A percentile compares a stretch with the other conserved stretches of the same genome.
phyloP scores from a whole-genome alignment of 1,140 invertebrate genomes.

The Drosophila ogumai region DNA sequence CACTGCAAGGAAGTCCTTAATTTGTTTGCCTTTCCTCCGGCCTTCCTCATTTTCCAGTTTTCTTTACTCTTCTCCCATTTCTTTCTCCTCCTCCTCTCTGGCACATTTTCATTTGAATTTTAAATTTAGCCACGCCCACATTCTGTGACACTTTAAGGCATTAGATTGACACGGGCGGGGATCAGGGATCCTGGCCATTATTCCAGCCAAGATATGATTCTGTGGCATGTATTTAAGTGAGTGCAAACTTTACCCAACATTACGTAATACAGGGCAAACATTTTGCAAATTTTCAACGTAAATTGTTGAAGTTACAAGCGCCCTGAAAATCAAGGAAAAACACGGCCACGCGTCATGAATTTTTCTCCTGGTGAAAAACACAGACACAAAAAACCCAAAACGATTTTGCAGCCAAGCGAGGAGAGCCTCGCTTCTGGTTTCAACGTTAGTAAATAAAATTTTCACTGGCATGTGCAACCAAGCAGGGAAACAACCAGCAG shows the following conservation, averaged over 20 bases:
- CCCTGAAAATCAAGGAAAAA: slow-evolving; percentile 21
- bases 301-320: slow-evolving; percentile 65
- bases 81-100: not conserved
- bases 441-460: slow-evolving; percentile 73
- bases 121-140: slow-evolving; percentile 64
- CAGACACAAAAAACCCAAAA: slow-evolving; percentile 15
- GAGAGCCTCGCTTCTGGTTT: slow-evolving; percentile 21
- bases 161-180: slow-evolving; percentile 65
- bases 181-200: slow-evolving; percentile 31
- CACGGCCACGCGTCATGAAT: slow-evolving; percentile 54
- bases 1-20: slow-evolving; percentile 70
- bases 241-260: slow-evolving; percentile 67
- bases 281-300: slow-evolving; percentile 76
- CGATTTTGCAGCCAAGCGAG: slow-evolving; percentile 19
- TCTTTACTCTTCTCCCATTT: not conserved
- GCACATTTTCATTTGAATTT: slow-evolving; percentile 81
- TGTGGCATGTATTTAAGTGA: slow-evolving; percentile 79
- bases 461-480: slow-evolving; percentile 53
- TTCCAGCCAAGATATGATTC: slow-evolving; percentile 55
- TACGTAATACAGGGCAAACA: slow-evolving; percentile 69
- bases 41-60: not conserved
- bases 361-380: slow-evolving; percentile 43
- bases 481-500: slow-evolving; percentile 13
- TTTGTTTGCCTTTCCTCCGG: slow-evolving; percentile 51
- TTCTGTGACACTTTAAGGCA: slow-evolving; percentile 73